These are phyloP conservation scores for Channa maculata DNA, from an alignment of 2,113 vertebrate species.

Conservation along the genomic window DNA sequence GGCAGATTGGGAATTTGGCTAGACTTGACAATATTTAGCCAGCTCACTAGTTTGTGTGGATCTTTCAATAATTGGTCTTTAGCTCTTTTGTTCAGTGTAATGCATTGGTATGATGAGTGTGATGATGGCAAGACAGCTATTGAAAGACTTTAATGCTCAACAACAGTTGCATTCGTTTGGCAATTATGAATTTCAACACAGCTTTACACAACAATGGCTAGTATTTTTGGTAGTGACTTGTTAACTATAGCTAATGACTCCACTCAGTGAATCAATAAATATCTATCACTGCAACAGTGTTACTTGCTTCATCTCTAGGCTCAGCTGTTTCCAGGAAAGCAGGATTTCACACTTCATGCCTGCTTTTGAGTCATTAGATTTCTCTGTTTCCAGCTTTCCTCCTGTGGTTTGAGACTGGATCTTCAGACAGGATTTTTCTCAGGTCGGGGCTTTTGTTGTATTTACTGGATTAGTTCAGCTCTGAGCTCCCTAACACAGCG, in stretches of 20 bases:
- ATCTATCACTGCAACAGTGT: slow-evolving; percentile 38
- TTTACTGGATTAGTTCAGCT: slow-evolving; percentile 82
- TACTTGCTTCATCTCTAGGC: slow-evolving; percentile 44
- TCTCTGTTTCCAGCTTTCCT: slow-evolving; percentile 63
- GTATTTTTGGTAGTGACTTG: slow-evolving; percentile 50
- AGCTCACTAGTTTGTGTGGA: slow-evolving; percentile 73
- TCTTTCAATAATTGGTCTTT: slow-evolving; percentile 78
- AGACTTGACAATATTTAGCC: slow-evolving; percentile 77
- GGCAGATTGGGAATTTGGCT: slow-evolving; percentile 81
- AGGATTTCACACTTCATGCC: slow-evolving; percentile 79
- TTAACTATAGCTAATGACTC: slow-evolving; percentile 67
- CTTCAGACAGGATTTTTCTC: slow-evolving; percentile 66
- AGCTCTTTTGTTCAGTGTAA: slow-evolving; percentile 78
- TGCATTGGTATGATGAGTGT: slow-evolving; percentile 71
- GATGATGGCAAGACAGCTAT: slow-evolving; percentile 62
- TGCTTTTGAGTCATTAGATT: slow-evolving; percentile 75
- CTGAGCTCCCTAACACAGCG: slow-evolving; percentile 65
- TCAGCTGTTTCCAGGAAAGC: slow-evolving; percentile 65
- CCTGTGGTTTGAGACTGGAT: slow-evolving; percentile 71
- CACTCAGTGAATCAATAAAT: slow-evolving; percentile 69
- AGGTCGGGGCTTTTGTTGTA: slow-evolving; percentile 69
- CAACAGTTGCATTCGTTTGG: slow-evolving; percentile 69
- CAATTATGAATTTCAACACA: slow-evolving; percentile 64
- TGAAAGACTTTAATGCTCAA: slow-evolving; percentile 65
- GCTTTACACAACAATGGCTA: slow-evolving; percentile 57